Base-by-base conservation (phyloP, 2,888 invertebrate genomes). In the Caenorhabditis sp. region DNA sequence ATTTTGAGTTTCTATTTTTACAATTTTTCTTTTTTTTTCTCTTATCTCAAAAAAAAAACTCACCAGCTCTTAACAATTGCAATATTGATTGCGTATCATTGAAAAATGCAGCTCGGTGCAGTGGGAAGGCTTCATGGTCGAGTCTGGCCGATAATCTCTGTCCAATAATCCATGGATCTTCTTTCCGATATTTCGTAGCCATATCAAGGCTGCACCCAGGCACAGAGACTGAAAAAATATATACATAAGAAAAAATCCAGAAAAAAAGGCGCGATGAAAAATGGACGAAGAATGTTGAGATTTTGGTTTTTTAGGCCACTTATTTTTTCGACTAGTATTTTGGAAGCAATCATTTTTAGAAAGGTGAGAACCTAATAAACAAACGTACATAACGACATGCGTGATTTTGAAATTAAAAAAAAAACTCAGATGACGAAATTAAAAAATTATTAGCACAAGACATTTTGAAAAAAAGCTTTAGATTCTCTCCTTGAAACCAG, bases 71-170 rank as follows among this genome's bases (percentile, higher is more conserved):
- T 17, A 85, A 65, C 14, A 85, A 67, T 31, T 71, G 71, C 10
- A 73, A 54, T 7, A 84, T 78, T n/a, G 76, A 68, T 38, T 74
- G 76, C 1, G 80, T 78, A 70, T 86, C 84, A 59, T 87, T 87
- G 74, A 81, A 77, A 63, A 87, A 87, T 2, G 84, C 87, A 10
- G 86, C 86, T 58, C 78, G 76, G 59, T 86, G 86, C 10, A 86
- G 78, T 1, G 85, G 85, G 54, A 68, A 86, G 10, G 71, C 67
- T 54, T 82, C 80, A 23, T 76, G 73, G 25, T 69, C 73, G 23
- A 68, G 60, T n/a, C 73, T 57, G 12, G 72, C 72, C 8, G 72
- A 56, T 59, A 72, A 64, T 10, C 72, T 67, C 26, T 72, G 72
- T 8, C 64, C 72, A 25, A 72, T 67, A 17, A 67, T 64, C 72